phyloP scores from a whole-genome alignment of 2,888 invertebrate species.

The Sympetrum striolatum region DNA sequence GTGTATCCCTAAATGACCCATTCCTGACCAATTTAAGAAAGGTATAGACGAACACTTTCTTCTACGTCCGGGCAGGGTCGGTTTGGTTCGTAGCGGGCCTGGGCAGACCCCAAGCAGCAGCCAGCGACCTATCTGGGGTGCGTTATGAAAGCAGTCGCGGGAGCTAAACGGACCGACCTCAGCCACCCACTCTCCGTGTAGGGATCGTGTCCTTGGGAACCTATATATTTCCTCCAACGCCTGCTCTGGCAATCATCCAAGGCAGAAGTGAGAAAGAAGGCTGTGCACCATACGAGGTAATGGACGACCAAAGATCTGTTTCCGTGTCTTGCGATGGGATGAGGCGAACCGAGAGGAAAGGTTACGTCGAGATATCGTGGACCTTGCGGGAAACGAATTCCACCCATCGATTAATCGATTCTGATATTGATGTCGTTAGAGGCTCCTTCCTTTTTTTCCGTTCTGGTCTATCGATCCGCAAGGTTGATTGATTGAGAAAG shows the following conservation, averaged over 20 bases:
- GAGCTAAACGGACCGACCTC: neutral
- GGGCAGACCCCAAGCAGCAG: neutral
- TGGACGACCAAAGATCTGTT: neutral
- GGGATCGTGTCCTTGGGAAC: constrained; percentile 19
- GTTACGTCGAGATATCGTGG: neutral
- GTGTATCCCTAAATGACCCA: too few relatives aligned
- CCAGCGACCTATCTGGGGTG: neutral
- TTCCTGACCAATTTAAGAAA: too few relatives aligned
- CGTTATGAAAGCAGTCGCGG: constrained; percentile 23
- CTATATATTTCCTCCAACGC: constrained; percentile 40
- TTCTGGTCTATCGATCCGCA: neutral
- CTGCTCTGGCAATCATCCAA: constrained; percentile 23
- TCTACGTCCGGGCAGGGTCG: neutral
- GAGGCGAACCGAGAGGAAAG: neutral
- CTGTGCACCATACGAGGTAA: neutral
- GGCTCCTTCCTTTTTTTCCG: neutral
- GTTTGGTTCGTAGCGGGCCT: too few relatives aligned
- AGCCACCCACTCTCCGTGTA: neutral
- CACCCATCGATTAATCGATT: neutral
- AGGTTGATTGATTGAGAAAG: neutral
- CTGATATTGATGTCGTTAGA: neutral
- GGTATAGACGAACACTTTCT: neutral
- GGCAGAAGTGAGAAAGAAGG: constrained; percentile 25
- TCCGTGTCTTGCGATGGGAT: neutral
- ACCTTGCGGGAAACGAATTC: neutral